Conservation (phyloP, 2,797 vertebrate species). For the Microhierax caerulescens region DNA sequence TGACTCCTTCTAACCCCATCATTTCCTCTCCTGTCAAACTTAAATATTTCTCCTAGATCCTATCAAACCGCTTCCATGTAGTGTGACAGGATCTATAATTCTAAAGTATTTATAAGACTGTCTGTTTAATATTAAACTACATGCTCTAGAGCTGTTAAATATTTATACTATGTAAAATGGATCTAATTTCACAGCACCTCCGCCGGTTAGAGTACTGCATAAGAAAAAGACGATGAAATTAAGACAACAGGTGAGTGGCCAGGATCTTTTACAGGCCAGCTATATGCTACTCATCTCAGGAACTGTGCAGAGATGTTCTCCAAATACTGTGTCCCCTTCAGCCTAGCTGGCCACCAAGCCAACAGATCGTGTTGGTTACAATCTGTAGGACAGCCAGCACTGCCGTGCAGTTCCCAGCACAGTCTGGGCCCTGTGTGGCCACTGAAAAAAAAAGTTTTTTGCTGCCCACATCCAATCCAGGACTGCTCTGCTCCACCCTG, state of each 20-base stretch:
- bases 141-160: slow-evolving; percentile 36
- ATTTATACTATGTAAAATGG: slow-evolving; percentile 48
- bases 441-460: not conserved
- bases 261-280: not conserved
- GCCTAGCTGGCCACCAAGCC: not conserved
- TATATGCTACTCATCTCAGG: not conserved
- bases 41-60: slow-evolving; percentile 32
- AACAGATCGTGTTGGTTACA: not conserved
- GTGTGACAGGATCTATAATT: slow-evolving; percentile 50
- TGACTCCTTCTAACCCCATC: not conserved
- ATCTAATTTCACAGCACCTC: slow-evolving; percentile 41
- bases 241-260: not conserved
- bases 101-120: slow-evolving; percentile 38
- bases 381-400: not conserved
- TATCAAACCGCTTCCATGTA: slow-evolving; percentile 12
- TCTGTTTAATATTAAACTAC: slow-evolving; percentile 55
- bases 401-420: not conserved
- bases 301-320: not conserved
- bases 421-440: not conserved
- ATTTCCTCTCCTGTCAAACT: slow-evolving; percentile 35
- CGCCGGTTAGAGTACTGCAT: not conserved
- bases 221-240: not conserved
- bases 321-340: not conserved
- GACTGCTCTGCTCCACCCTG: not conserved
- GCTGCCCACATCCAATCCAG: not conserved